phyloP scores from a whole-genome alignment of 2,797 vertebrate genomes.

The Sebastes nivosus region DNA sequence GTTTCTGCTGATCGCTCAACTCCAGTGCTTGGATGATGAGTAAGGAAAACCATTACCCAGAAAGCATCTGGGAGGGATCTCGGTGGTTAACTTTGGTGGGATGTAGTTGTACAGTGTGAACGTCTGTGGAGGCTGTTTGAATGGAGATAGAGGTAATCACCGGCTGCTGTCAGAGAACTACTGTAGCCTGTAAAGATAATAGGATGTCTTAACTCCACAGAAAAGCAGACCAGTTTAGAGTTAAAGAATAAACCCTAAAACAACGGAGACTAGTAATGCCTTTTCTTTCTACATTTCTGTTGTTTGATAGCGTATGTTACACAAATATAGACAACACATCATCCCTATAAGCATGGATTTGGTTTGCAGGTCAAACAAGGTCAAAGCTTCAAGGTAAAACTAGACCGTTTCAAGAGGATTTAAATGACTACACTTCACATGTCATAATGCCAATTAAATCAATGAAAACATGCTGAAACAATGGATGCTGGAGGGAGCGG shows the following conservation, averaged over 20 bases:
- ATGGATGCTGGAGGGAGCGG: neutral
- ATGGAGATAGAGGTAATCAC: neutral
- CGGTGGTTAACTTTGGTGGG: constrained; percentile 8
- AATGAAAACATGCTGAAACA: neutral
- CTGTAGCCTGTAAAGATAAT: neutral
- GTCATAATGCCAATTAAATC: neutral
- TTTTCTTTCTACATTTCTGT: neutral
- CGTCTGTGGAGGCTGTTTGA: neutral
- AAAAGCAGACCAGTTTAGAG: neutral
- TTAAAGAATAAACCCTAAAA: neutral
- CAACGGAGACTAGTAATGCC: neutral
- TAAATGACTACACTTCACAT: neutral
- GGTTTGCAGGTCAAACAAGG: neutral
- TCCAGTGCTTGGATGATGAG: constrained; percentile 31
- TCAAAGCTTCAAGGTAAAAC: neutral
- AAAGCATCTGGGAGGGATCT: constrained; percentile 16
- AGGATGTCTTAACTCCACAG: neutral
- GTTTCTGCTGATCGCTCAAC: constrained; percentile 58
- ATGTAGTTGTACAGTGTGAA: neutral
- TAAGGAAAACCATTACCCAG: constrained; percentile 16
- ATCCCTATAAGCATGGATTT: neutral
- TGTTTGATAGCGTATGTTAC: neutral
- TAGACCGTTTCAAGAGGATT: neutral
- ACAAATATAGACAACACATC: neutral
- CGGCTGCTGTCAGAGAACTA: neutral